Evolutionary conservation across 2,797 vertebrate genomes (phyloP).

Genomic region (Erethizon dorsatum): DNA sequence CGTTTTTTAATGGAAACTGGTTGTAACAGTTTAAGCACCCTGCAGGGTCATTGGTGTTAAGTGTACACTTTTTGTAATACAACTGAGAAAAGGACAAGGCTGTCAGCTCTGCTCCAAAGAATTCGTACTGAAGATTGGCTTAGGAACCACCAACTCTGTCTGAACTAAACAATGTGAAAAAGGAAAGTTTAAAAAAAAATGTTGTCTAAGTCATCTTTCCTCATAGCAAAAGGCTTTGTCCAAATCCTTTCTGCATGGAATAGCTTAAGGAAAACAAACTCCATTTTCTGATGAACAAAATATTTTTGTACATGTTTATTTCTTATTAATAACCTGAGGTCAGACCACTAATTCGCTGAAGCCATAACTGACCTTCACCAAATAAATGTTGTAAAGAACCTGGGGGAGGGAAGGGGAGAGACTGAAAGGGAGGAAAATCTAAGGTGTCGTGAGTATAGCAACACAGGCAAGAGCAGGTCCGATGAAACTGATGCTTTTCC

Average conservation of each 20-base stretch:
- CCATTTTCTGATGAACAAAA: slow-evolving; percentile 88
- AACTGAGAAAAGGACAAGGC: slow-evolving; percentile 79
- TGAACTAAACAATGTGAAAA: slow-evolving; percentile 82
- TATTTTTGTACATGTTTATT: slow-evolving; percentile 91
- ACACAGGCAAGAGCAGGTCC: slow-evolving; percentile 83
- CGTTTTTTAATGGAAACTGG: slow-evolving; percentile 90
- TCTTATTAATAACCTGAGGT: slow-evolving; percentile 87
- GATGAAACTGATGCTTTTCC: slow-evolving; percentile 84
- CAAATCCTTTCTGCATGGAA: slow-evolving; percentile 85
- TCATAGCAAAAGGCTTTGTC: slow-evolving; percentile 85
- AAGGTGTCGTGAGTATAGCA: slow-evolving; percentile 79
- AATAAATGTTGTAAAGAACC: slow-evolving; percentile 88
- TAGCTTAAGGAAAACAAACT: slow-evolving; percentile 86
- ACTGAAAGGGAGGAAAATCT: slow-evolving; percentile 74
- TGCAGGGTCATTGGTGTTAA: slow-evolving; percentile 88
- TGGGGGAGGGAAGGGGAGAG: slow-evolving; percentile 78
- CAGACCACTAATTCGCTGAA: slow-evolving; percentile 88
- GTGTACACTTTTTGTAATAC: slow-evolving; percentile 87
- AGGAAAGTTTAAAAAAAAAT: slow-evolving; percentile 73
- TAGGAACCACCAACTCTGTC: slow-evolving; percentile 81
- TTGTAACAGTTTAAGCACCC: slow-evolving; percentile 90
- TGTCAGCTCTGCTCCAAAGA: slow-evolving; percentile 85
- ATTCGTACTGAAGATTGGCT: slow-evolving; percentile 82
- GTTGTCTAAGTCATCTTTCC: slow-evolving; percentile 80
- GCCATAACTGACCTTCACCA: slow-evolving; percentile 92